Evolutionary conservation across 1,140 invertebrate genomes (phyloP), one percentile per base, ranked within the genome.

Genomic region (Rhysida immarginata): DNA sequence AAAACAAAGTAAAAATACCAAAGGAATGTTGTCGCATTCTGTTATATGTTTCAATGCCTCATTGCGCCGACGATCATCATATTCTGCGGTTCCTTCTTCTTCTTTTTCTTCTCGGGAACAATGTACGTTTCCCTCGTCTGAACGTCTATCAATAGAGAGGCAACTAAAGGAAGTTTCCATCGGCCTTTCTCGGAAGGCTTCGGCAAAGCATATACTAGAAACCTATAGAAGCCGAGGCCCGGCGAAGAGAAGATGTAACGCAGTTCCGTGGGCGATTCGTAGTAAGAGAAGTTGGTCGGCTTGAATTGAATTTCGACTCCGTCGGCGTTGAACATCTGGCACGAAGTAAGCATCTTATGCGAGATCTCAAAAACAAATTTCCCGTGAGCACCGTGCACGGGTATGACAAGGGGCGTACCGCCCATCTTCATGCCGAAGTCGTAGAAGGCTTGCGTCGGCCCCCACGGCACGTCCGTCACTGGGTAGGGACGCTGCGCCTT

Each of bases 381-480:
- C 18, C 44, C 8, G 8, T 20, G 8, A 20, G 8, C 44, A 23
- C 44, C 44, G 20, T 16, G 44, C 5, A 46, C 16, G 5, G 5
- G 21, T 18, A 46, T 5, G 20, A 46, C 20, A 20, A 20, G 20
- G 5, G 44, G 20, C 20, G 16, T 5, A 8, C 8, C 16, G 18
- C 20, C 20, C 21, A 46, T 46, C 16, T 23, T 16, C 5, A 69
- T 60, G 18, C 64, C 66, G 53, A 61, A 68, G 57, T 70, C 62
- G 55, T 61, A 68, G 48, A 70, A 63, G 13, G 62, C 60, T 45
- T 67, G 65, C 13, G 64, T 69, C 13, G 65, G 66, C 13, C 68
- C 68, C 68, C 68, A 70, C 1, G 67, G 67, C n/a, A 67, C 59
- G 56, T 70, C 65, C 53, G 64, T 65, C 2, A 65, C 43, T 1